A percentile compares a stretch with the other conserved stretches of the same genome.
phyloP scores from a whole-genome alignment of 2,113 vertebrate genomes.

The Dicrurus megarhynchus region DNA sequence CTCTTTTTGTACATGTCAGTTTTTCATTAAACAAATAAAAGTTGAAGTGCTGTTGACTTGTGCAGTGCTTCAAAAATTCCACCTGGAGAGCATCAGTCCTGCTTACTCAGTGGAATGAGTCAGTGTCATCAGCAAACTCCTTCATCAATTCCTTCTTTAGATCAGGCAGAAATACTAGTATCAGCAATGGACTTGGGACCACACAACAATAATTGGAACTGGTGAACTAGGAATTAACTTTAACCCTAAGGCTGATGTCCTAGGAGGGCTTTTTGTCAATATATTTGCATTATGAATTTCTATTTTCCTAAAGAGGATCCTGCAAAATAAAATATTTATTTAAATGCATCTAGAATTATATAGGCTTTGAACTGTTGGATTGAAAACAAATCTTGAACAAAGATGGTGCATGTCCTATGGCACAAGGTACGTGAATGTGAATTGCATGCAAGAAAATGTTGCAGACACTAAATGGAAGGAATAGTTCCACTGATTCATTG shows the following conservation, averaged over 20 bases:
- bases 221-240: not conserved
- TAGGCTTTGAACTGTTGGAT: not conserved
- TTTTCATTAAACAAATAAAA: conserved; percentile 1
- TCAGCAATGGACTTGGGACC: not conserved
- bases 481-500: not conserved
- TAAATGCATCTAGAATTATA: not conserved
- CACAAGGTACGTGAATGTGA: not conserved
- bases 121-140: not conserved
- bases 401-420: not conserved
- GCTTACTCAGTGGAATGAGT: not conserved
- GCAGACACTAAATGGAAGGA: not conserved
- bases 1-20: not conserved
- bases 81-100: not conserved
- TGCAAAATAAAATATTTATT: not conserved
- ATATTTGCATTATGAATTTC: not conserved
- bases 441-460: not conserved
- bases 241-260: not conserved
- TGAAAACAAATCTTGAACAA: not conserved
- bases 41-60: not conserved
- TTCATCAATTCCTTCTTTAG: not conserved
- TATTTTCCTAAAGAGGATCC: not conserved
- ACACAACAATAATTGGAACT: not conserved
- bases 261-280: not conserved
- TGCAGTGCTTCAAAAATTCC: not conserved
- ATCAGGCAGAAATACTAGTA: not conserved